Evolutionary conservation across 2,797 vertebrate species (phyloP).

Genomic region (Bryconaethiops microstoma): DNA sequence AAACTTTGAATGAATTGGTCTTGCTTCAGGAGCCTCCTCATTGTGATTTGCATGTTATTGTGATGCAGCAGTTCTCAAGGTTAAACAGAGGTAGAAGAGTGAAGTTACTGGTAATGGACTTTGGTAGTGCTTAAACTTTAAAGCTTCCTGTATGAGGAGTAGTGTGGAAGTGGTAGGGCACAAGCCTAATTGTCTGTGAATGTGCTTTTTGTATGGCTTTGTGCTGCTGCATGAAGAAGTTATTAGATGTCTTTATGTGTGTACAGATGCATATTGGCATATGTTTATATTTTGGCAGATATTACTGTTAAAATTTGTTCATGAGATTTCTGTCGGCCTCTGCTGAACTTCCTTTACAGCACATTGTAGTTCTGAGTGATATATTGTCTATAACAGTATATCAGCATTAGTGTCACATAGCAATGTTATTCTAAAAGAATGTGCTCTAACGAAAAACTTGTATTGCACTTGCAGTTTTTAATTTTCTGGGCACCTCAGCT

Average conservation of each 20-base stretch:
- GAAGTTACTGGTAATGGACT: constrained; percentile 31
- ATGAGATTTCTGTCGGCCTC: background rate
- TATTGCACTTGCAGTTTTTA: too few relatives aligned
- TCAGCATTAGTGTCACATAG: background rate
- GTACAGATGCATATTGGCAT: background rate
- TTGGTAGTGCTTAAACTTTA: constrained; percentile 13
- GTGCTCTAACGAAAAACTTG: too few relatives aligned
- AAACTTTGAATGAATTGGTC: constrained; percentile 59
- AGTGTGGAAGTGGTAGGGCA: background rate
- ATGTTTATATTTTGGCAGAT: background rate
- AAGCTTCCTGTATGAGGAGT: background rate
- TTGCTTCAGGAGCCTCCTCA: constrained; percentile 59
- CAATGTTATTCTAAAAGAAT: too few relatives aligned
- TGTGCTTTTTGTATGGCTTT: background rate
- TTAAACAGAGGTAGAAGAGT: constrained; percentile 40
- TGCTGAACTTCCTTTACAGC: background rate
- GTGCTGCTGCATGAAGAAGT: background rate
- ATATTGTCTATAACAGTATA: background rate
- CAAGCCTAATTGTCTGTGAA: background rate
- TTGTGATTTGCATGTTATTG: constrained; percentile 56
- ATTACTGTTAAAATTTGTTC: background rate
- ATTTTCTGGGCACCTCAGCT: too few relatives aligned
- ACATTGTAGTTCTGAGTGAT: background rate
- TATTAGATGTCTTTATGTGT: background rate
- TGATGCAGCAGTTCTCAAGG: constrained; percentile 49